Evolutionary conservation across 2,113 vertebrate genomes (phyloP), one percentile per base, ranked within the genome.

Genomic region (Tenrec ecaudatus): DNA sequence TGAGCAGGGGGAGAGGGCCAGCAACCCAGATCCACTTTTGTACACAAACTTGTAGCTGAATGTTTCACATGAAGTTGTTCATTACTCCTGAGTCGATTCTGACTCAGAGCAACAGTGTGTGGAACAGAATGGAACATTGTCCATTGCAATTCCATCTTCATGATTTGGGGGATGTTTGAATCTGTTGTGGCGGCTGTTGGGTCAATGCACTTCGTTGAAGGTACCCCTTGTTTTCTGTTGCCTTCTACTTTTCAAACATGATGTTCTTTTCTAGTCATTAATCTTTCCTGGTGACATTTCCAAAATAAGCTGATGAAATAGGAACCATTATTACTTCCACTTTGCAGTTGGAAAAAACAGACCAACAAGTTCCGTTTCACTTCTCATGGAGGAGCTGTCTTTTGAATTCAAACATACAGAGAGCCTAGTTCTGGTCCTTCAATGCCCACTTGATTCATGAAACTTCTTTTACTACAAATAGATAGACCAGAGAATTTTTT

Each of bases 1-100:
- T 2, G 11, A 27, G 22, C 4, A 10, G 6, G 3, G 15, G 4
- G 29, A 38, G 73, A 7, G 40, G 47, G 43, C 14, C 60, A 53
- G 38, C 11, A 17, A 27, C 2, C 33, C 3, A 11, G 25, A 11
- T 0, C 14, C 3, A 20, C 57, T 40, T 15, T n/a, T n/a, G 15
- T 69, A 22, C 9, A 15, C 4, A 73, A 29, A 23, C 3, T 25
- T 25, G 29, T 57, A n/a, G 62, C 38, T 78, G 33, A 15, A 25
- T 82, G 33, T 12, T 78, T 90, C 17, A 19, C 6, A 43, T n/a
- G 68, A 6, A 33, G 12, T 33, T 71, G 4, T 71, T 71, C 2
- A n/a, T 36, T 5, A 71, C n/a, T 5, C 69, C 47, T n/a, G 3
- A 69, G 31, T 15, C 33, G 16, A n/a, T 15, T 33, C 14, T 12